Percentiles rank a stretch among this genome's conserved stretches.
phyloP scores from a whole-genome alignment of 2,888 invertebrate genomes.

The Eurois occulta region DNA sequence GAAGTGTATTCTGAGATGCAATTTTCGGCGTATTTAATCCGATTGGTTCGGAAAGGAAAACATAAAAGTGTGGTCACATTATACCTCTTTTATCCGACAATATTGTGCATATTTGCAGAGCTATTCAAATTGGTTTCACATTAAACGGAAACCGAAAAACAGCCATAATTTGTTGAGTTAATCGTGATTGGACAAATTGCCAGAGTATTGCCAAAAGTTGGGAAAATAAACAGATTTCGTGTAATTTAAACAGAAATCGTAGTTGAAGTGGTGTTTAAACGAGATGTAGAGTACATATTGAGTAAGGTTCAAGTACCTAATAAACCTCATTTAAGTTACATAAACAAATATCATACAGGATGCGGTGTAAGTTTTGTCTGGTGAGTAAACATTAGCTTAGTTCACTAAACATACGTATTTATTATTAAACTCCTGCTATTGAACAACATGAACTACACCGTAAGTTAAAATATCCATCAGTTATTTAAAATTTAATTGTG shows the following conservation, averaged over 20 bases:
- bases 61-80: constrained; percentile 31
- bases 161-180: constrained; percentile 33
- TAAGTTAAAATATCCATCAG: background rate
- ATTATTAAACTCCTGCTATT: constrained; percentile 7
- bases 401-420: constrained; percentile 2
- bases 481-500: background rate
- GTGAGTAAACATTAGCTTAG: constrained; percentile 37
- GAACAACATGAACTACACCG: constrained; percentile 1
- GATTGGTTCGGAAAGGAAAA: constrained; percentile 10
- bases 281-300: constrained; percentile 11
- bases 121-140: constrained; percentile 24
- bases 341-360: constrained; percentile 62
- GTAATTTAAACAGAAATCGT: constrained; percentile 20
- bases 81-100: background rate
- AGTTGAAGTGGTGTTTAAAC: constrained; percentile 12
- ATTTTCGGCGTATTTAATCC: constrained; percentile 38
- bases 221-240: constrained; percentile 38
- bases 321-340: constrained; percentile 45
- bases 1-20: constrained; percentile 30
- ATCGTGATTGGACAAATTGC: constrained; percentile 32
- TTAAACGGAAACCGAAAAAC: constrained; percentile 23
- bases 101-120: constrained; percentile 27
- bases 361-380: constrained; percentile 54
- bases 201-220: constrained; percentile 30
- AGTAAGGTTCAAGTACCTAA: constrained; percentile 36